Conservation (phyloP, 2,888 invertebrate genomes). For the Philonicus albiceps region DNA sequence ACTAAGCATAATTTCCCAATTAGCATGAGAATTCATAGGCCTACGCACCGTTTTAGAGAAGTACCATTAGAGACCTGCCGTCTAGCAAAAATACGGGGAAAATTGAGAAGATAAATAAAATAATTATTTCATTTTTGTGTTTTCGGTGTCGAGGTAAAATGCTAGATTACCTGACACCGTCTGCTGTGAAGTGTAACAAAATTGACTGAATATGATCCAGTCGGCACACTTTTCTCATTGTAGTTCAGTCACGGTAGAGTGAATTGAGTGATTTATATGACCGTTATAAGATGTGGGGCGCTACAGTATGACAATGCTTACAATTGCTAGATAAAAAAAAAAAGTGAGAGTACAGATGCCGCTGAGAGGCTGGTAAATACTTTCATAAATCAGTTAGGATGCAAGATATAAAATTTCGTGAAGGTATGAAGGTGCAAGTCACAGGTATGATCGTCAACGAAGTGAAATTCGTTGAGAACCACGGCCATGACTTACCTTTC, state of each 20-base stretch:
- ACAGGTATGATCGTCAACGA: not conserved
- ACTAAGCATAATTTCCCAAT: not conserved
- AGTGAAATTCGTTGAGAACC: not conserved
- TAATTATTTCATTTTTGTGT: not conserved
- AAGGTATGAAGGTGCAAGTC: not conserved
- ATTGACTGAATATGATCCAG: not conserved
- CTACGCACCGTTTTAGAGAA: not conserved
- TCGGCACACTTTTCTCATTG: conserved; percentile 3
- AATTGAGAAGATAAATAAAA: not conserved
- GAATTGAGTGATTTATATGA: not conserved
- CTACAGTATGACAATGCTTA: not conserved
- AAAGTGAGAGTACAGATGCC: not conserved
- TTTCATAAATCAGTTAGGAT: not conserved
- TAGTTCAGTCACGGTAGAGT: not conserved
- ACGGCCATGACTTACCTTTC: conserved; percentile 10
- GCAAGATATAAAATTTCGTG: not conserved
- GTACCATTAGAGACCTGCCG: not conserved
- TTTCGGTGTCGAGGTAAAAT: conserved; percentile 11
- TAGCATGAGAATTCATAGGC: not conserved
- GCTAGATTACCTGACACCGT: not conserved
- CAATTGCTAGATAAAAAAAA: not conserved
- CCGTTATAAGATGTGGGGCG: not conserved
- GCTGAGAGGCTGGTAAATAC: not conserved
- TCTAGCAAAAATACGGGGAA: not conserved
- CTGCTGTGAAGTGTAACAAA: conserved; percentile 16